Evolutionary conservation across 2,797 vertebrate species (phyloP).

Genomic region (Odontamblyopus lacepedii): DNA sequence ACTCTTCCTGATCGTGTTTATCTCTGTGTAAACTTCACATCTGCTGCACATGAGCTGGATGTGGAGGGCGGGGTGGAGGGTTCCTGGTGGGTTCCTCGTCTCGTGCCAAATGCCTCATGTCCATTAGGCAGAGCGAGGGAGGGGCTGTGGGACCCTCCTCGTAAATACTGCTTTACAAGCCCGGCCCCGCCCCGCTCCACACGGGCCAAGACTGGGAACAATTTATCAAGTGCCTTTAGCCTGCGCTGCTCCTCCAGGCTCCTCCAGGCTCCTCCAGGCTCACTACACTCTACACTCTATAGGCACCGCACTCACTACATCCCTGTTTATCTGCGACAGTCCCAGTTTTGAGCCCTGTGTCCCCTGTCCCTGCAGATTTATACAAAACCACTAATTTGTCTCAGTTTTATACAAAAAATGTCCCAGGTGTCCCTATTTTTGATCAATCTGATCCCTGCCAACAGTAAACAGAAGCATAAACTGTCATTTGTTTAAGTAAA

Average conservation of each 20-base stretch:
- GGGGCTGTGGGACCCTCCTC: constrained; percentile 9
- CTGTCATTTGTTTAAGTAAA: no score
- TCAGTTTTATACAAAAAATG: no score
- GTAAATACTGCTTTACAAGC: constrained; percentile 28
- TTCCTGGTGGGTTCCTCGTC: constrained; percentile 19
- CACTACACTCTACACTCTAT: no score
- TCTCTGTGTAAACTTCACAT: neutral
- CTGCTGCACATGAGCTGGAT: constrained; percentile 7
- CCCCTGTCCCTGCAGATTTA: no score
- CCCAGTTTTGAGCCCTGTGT: no score
- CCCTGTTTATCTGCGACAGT: no score
- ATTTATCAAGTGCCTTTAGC: constrained; percentile 8
- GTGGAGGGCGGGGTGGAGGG: neutral
- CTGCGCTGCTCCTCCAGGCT: constrained; percentile 3
- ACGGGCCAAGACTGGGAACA: neutral
- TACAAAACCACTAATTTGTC: no score
- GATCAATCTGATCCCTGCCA: no score
- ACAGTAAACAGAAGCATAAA: no score
- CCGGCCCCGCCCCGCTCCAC: constrained; percentile 7
- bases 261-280: no score
- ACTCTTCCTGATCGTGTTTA: neutral
- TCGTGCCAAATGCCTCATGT: constrained; percentile 16
- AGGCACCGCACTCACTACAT: no score
- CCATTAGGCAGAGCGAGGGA: constrained; percentile 12
- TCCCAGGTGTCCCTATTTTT: no score